phyloP scores from a whole-genome alignment of 2,113 vertebrate genomes.

The Rhinoptilus africanus region DNA sequence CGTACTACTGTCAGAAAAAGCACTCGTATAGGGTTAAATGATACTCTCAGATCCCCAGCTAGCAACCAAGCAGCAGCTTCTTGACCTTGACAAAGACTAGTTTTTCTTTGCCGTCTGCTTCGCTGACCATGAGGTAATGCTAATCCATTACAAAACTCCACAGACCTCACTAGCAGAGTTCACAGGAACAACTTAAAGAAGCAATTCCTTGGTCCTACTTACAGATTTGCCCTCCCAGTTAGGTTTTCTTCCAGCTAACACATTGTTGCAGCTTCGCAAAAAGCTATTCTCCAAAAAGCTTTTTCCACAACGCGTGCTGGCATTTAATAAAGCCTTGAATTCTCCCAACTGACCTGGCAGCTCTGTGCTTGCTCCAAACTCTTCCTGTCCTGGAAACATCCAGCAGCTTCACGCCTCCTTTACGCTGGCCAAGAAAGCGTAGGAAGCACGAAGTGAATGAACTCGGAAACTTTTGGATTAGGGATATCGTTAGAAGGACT shows the following conservation, averaged over 20 bases:
- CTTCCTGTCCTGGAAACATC: slow-evolving; percentile 2
- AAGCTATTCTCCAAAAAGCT: background rate
- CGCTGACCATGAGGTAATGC: background rate
- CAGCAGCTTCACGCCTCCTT: background rate
- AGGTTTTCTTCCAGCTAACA: background rate
- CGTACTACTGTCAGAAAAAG: background rate
- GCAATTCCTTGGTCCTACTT: background rate
- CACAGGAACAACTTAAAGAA: background rate
- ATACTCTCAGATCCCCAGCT: background rate
- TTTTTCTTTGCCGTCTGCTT: background rate
- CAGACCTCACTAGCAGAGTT: background rate
- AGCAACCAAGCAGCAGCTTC: background rate
- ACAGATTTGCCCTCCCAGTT: background rate
- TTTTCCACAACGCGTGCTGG: background rate
- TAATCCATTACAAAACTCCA: background rate
- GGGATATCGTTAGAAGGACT: background rate
- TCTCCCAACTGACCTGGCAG: background rate
- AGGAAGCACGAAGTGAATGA: background rate
- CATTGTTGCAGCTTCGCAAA: rapidly evolving
- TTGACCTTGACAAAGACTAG: background rate
- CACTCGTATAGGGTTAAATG: background rate
- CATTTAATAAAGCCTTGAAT: background rate
- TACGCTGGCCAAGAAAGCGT: rapidly evolving
- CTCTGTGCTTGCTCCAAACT: background rate
- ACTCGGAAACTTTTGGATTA: background rate